Conservation (phyloP, 2,113 vertebrate species). For the Archocentrus centrarchus region DNA sequence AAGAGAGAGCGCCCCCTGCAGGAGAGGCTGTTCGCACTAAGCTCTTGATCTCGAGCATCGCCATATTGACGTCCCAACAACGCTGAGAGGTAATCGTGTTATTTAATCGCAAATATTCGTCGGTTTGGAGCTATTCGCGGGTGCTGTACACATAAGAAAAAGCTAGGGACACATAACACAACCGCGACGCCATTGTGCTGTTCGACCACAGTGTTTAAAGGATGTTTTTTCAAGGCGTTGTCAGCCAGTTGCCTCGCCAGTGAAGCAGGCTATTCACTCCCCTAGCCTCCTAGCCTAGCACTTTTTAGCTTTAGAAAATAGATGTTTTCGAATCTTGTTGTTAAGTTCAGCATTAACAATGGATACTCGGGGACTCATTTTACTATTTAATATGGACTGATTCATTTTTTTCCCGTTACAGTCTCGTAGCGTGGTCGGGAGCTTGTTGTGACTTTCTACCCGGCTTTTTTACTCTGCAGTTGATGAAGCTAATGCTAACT, state of each 20-base stretch:
- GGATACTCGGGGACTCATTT: rapidly evolving
- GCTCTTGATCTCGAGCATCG: slow-evolving; percentile 78
- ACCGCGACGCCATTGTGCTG: neutral
- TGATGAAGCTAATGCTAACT: slow-evolving; percentile 71
- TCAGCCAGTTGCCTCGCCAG: slow-evolving; percentile 75
- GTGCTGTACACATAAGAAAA: neutral
- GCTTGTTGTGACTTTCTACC: slow-evolving; percentile 70
- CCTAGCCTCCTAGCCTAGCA: slow-evolving; percentile 75
- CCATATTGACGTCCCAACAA: slow-evolving; percentile 82
- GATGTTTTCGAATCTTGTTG: slow-evolving; percentile 37
- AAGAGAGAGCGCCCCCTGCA: slow-evolving; percentile 72
- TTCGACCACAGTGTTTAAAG: slow-evolving; percentile 31
- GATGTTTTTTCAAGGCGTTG: slow-evolving; percentile 80
- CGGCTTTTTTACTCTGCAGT: slow-evolving; percentile 74
- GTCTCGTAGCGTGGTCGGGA: neutral
- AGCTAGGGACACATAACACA: neutral
- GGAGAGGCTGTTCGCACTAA: slow-evolving; percentile 70
- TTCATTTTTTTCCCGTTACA: neutral
- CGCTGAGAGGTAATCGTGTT: slow-evolving; percentile 79
- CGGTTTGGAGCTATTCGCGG: neutral
- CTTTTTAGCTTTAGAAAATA: slow-evolving; percentile 66
- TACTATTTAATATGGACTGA: neutral
- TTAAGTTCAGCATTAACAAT: neutral
- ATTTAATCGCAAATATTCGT: slow-evolving; percentile 65
- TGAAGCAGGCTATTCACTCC: slow-evolving; percentile 75